A percentile compares a stretch with the other conserved stretches of the same genome.
These are phyloP conservation scores for Choreutis nemorana DNA, from an alignment of 2,888 invertebrate species.

Conservation along the genomic window DNA sequence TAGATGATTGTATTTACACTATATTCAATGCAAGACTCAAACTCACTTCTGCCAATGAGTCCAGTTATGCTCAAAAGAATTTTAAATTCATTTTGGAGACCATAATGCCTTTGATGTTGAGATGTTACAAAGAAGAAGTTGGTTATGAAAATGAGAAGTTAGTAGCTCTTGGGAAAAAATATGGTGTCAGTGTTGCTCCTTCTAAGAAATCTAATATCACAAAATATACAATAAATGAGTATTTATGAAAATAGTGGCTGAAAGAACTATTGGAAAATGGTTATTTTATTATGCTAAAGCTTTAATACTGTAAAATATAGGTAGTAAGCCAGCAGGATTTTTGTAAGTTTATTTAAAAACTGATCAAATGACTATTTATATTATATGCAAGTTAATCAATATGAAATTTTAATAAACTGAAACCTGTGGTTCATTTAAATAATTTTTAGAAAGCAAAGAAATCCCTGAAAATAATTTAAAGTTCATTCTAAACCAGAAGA, in stretches of 20 bases:
- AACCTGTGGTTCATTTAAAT: constrained; percentile 23
- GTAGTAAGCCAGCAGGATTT: constrained; percentile 57
- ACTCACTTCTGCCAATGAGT: constrained; percentile 50
- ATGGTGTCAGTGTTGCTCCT: constrained; percentile 56
- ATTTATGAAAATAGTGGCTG: constrained; percentile 59
- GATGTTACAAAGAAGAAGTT: constrained; percentile 67
- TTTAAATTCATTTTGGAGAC: constrained; percentile 74
- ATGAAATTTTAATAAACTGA: constrained; percentile 59
- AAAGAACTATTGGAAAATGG: constrained; percentile 21
- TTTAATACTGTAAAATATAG: constrained; percentile 64
- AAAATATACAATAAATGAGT: constrained; percentile 74
- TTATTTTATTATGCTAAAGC: constrained; percentile 62
- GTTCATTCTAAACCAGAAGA: too few species aligned
- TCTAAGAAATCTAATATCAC: constrained; percentile 69
- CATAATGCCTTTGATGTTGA: constrained; percentile 70
- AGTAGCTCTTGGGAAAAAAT: constrained; percentile 58
- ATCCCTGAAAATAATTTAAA: too few species aligned
- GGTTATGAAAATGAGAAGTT: constrained; percentile 67
- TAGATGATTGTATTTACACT: constrained; percentile 76
- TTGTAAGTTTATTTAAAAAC: constrained; percentile 60
- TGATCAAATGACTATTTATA: constrained; percentile 59
- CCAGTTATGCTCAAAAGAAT: constrained; percentile 68
- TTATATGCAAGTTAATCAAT: constrained; percentile 60
- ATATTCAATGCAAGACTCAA: constrained; percentile 79
- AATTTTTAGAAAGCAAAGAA: too few species aligned